Percentiles rank a stretch among this genome's conserved stretches.
Conservation (phyloP, 2,113 vertebrate species). For the Prunella himalayana region DNA sequence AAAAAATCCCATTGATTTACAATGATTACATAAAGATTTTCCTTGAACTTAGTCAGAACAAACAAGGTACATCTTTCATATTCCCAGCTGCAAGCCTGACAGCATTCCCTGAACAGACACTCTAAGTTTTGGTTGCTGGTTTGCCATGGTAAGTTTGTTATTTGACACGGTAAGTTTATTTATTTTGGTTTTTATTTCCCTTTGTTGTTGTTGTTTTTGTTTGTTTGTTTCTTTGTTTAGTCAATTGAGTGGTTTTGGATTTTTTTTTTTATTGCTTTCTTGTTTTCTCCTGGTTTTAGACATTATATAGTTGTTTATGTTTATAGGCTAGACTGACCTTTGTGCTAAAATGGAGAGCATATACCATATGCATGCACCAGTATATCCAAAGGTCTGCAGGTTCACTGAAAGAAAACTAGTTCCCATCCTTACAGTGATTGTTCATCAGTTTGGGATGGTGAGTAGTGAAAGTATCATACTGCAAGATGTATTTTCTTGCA, state of each 20-base stretch:
- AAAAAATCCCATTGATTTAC: neutral
- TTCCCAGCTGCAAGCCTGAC: neutral
- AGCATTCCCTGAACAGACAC: neutral
- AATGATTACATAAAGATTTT: neutral
- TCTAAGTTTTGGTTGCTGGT: neutral
- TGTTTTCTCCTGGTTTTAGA: neutral
- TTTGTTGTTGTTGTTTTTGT: neutral
- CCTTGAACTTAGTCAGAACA: neutral
- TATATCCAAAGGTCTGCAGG: neutral
- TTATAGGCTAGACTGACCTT: neutral
- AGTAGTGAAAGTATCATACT: neutral
- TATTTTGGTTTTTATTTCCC: neutral
- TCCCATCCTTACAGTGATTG: neutral
- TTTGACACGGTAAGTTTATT: neutral
- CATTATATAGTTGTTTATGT: neutral
- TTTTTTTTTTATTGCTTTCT: neutral
- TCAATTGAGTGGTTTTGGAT: rapidly evolving
- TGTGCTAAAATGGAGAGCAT: neutral
- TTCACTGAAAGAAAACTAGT: neutral
- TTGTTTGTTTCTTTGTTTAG: neutral
- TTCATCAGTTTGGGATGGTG: neutral
- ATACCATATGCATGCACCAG: neutral
- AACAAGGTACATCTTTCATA: neutral
- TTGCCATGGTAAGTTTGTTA: neutral
- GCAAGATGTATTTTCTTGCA: neutral